Evolutionary conservation across 2,797 vertebrate genomes (phyloP).

Genomic region (Melanotaenia trifasciata): DNA sequence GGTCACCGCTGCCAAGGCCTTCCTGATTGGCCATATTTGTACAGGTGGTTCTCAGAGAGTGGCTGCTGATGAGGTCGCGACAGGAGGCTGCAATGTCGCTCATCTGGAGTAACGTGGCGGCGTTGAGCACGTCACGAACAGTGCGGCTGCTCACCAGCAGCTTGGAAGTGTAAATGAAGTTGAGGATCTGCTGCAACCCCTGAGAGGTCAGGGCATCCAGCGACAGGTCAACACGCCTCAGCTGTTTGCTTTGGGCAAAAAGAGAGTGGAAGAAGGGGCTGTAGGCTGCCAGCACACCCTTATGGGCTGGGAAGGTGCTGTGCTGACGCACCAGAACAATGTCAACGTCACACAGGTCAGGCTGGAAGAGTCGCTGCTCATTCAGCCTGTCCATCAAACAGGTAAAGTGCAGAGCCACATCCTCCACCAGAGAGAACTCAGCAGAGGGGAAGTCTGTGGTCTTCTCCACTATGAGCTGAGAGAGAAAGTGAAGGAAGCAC

Average conservation of each 20-base stretch:
- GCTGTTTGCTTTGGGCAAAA: conserved; percentile 96
- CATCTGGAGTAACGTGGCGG: conserved; percentile 95
- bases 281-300: conserved; percentile 96
- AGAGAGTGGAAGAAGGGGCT: conserved; percentile 99
- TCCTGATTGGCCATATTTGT: conserved; percentile 85
- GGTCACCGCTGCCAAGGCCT: conserved; percentile 61
- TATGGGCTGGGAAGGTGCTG: conserved; percentile 96
- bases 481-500: neutral
- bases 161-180: conserved; percentile 99
- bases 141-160: conserved; percentile 94
- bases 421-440: conserved; percentile 96
- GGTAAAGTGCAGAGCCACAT: conserved; percentile 95
- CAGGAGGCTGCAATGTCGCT: conserved; percentile 94
- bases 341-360: conserved; percentile 95
- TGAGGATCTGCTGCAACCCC: conserved; percentile 97
- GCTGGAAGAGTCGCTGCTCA: conserved; percentile 95
- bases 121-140: conserved; percentile 93
- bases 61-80: conserved; percentile 91
- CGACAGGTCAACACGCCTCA: conserved; percentile 94
- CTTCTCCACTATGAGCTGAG: conserved; percentile 97
- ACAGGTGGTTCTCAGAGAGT: conserved; percentile 85
- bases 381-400: conserved; percentile 98
- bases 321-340: conserved; percentile 94
- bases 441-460: conserved; percentile 93
- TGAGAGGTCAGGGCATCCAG: conserved; percentile 92